Base-by-base conservation (phyloP, 1,140 invertebrate species). In the Dolichoris vasculosae region DNA sequence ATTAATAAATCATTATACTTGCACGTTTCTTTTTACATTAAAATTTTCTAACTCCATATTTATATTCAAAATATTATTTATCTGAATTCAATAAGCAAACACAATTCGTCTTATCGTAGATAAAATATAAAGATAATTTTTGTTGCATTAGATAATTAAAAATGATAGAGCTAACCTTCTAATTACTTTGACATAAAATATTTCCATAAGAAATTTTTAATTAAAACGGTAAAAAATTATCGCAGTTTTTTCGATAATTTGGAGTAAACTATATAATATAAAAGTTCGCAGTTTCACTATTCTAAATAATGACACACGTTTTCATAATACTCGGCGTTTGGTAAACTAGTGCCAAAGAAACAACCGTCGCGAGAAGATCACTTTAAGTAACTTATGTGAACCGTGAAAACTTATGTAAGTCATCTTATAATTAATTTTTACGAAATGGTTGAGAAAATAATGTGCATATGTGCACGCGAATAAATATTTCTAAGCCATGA, bases 321-420 rank as follows among this genome's bases (percentile, higher is more conserved):
- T 69, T 69, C 67, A 69, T 69, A 69, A 69, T 69, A 69, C 67
- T 35, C 67, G 32, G 67, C 67, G 17, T 69, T 15, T 6, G 35
- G 67, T 38, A 69, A 23, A 26, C 8, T 67, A 84, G 83, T 84
- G 83, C 83, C 83, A 85, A 59, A 80, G 38, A 55, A 48, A 48
- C 76, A 73, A 32, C 55, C 77, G 83, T 17, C 32, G 76, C 46
- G 51, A 35, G 77, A 85, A 85, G 76, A 35, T 85, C 76, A 59
- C 1, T 55, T 46, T n/a, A 63, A 43, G 23, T 7, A 23, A 26
- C 23, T 83, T 38, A 30, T n/a, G 35, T 46, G 51, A 71, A 73
- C 23, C 48, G 20, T 48, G 20, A n/a, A 51, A 20, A 2, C 38
- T 81, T 81, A 69, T 43, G 48, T 81, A 69, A 81, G 23, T 55